These are phyloP conservation scores for Acanthurus leucopareius DNA, from an alignment of 2,797 vertebrate genomes.

Conservation along the genomic window DNA sequence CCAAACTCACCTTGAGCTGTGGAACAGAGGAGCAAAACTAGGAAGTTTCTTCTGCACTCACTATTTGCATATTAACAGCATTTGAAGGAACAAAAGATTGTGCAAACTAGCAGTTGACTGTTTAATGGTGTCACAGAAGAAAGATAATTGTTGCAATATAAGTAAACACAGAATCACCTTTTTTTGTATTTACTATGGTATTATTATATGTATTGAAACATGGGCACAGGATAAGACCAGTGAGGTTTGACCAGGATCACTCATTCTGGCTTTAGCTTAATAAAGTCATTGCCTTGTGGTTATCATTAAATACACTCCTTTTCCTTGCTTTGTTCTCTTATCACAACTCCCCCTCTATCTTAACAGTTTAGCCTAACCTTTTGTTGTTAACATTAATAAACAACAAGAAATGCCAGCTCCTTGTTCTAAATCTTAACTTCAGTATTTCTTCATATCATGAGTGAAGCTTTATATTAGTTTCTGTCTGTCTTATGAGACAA, in stretches of 20 bases:
- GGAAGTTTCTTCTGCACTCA: neutral
- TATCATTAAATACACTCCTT: neutral
- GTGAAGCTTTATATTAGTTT: neutral
- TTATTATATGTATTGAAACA: neutral
- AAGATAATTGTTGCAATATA: neutral
- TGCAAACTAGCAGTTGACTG: neutral
- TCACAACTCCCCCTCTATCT: neutral
- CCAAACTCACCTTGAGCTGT: neutral
- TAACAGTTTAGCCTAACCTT: neutral
- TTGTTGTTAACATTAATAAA: neutral
- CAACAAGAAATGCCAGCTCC: neutral
- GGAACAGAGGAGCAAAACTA: neutral
- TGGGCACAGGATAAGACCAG: no score
- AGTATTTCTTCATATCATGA: neutral
- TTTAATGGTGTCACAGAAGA: neutral
- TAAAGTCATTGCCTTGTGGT: neutral
- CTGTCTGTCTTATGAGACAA: neutral
- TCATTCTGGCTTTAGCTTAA: neutral
- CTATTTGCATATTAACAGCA: neutral
- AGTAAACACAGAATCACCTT: neutral
- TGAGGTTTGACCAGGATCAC: no score
- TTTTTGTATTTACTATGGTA: neutral
- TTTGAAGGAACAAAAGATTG: neutral
- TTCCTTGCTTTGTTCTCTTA: neutral
- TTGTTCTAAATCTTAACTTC: neutral